Evolutionary conservation across 2,797 vertebrate species (phyloP).

Genomic region (Lutjanus argentimaculatus): DNA sequence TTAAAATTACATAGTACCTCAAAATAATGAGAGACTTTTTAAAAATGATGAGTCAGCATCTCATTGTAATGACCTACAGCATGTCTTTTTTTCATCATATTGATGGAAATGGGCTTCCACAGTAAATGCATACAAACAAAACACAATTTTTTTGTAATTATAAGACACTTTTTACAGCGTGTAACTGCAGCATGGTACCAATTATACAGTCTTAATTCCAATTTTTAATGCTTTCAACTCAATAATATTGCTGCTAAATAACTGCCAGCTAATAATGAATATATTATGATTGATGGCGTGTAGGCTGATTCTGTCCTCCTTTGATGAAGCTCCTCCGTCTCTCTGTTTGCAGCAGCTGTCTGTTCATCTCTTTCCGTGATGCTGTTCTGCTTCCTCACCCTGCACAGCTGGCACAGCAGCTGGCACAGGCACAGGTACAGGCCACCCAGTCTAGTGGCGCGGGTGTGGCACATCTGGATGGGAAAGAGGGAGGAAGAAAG

Average conservation of each 20-base stretch:
- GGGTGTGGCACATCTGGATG: slow-evolving; percentile 42
- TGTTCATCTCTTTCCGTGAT: slow-evolving; percentile 33
- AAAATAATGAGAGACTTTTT: too few relatives aligned
- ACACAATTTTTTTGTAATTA: not conserved
- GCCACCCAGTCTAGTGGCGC: slow-evolving; percentile 31
- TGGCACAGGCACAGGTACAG: slow-evolving; percentile 48
- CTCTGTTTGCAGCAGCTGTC: slow-evolving; percentile 44
- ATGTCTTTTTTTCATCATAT: too few relatives aligned
- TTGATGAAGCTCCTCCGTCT: slow-evolving; percentile 40
- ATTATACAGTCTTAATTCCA: not conserved
- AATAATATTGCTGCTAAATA: slow-evolving; percentile 11
- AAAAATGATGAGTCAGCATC: too few relatives aligned
- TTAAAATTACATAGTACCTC: too few relatives aligned
- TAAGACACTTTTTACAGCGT: not conserved
- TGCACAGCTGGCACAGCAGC: slow-evolving; percentile 64
- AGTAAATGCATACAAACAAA: not conserved
- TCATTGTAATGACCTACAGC: too few relatives aligned
- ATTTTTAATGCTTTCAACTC: not conserved
- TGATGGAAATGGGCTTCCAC: too few relatives aligned
- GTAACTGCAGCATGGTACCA: not conserved
- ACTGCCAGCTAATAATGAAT: slow-evolving; percentile 13
- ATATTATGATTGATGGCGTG: slow-evolving; percentile 18
- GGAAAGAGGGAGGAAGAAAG: not conserved
- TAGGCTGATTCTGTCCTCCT: slow-evolving; percentile 26
- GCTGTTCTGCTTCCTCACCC: slow-evolving; percentile 21